Percentiles rank a stretch among this genome's conserved stretches.
Evolutionary conservation across 2,797 vertebrate genomes (phyloP).

Genomic region (Rhincodon typus): DNA sequence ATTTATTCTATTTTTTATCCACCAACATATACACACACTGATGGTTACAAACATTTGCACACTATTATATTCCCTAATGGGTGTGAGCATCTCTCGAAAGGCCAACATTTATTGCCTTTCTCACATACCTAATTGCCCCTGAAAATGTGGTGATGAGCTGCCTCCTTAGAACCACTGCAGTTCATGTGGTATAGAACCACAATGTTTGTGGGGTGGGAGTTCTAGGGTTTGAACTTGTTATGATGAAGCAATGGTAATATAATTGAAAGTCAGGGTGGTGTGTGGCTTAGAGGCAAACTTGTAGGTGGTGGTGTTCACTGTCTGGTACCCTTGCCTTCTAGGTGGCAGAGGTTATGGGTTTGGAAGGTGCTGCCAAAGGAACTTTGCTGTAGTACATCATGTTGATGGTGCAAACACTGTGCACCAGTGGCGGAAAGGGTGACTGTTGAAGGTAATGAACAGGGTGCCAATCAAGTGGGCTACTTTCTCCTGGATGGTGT

Average conservation of each 20-base stretch:
- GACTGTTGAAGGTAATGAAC: background rate
- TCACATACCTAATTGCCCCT: background rate
- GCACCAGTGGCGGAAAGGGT: background rate
- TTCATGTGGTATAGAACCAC: background rate
- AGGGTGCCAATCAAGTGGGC: no score
- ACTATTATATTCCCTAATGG: background rate
- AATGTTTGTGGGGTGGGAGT: background rate
- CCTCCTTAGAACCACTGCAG: background rate
- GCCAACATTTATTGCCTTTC: background rate
- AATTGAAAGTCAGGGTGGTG: background rate
- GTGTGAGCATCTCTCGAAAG: background rate
- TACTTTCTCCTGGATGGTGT: no score
- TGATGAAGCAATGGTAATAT: background rate
- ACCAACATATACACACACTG: background rate
- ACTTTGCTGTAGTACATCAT: background rate
- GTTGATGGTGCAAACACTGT: background rate
- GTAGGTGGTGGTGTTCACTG: no score
- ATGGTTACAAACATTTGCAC: background rate
- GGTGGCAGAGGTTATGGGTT: no score
- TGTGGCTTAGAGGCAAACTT: background rate
- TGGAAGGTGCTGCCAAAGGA: background rate
- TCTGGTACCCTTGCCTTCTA: no score
- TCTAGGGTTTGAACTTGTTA: background rate
- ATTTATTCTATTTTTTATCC: background rate
- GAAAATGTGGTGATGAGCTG: background rate